Percentiles rank a stretch among this genome's conserved stretches.
Evolutionary conservation across 2,888 invertebrate species (phyloP).

Genomic region (Ormyrus nitidulus): DNA sequence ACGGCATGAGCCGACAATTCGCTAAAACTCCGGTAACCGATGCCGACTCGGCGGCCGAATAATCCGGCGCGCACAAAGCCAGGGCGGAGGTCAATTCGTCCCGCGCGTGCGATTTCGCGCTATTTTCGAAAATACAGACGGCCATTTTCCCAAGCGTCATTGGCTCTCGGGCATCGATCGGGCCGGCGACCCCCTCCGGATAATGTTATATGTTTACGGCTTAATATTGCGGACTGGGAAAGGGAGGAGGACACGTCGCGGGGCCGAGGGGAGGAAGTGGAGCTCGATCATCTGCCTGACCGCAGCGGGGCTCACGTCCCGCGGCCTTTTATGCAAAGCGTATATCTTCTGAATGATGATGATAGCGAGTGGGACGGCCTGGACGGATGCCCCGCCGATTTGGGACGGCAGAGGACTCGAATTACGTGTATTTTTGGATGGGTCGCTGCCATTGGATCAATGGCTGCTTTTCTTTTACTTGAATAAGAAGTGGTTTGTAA

Average conservation of each 20-base stretch:
- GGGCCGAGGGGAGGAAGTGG: neutral
- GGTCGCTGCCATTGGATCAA: too few species aligned
- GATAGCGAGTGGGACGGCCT: neutral
- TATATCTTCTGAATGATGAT: slow-evolving; percentile 31
- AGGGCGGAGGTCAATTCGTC: neutral
- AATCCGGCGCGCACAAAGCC: neutral
- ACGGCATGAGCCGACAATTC: slow-evolving; percentile 12
- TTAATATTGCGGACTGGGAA: slow-evolving; percentile 35
- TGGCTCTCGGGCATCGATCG: slow-evolving; percentile 41
- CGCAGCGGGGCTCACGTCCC: too few species aligned
- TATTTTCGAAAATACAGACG: slow-evolving; percentile 38
- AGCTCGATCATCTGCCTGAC: neutral
- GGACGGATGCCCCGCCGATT: neutral
- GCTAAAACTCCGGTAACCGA: neutral
- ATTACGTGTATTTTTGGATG: too few species aligned
- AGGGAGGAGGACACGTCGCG: neutral
- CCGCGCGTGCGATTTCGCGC: neutral
- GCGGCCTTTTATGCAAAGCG: slow-evolving; percentile 28
- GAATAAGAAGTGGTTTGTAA: too few species aligned
- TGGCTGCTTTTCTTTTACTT: too few species aligned
- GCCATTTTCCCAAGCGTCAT: slow-evolving; percentile 44
- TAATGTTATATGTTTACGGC: slow-evolving; percentile 49
- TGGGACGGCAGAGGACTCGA: too few species aligned
- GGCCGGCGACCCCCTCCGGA: neutral
- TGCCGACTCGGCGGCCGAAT: neutral